A percentile compares a stretch with the other conserved stretches of the same genome.
phyloP scores from a whole-genome alignment of 2,888 invertebrate genomes.

The Coenonympha arcania region DNA sequence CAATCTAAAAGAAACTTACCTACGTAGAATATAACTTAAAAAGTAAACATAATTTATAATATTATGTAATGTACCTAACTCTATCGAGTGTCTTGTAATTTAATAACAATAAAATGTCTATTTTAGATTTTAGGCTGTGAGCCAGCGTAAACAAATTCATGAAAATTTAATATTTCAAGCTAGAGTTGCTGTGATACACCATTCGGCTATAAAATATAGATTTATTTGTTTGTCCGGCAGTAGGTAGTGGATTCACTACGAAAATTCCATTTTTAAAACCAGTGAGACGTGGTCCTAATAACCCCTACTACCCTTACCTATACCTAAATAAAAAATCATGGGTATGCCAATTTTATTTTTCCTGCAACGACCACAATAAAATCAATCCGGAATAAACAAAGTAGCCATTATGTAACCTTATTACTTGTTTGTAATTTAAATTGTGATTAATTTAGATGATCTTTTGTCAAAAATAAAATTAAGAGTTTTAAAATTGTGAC shows the following conservation, averaged over 20 bases:
- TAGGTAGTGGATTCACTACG: slow-evolving; percentile 8
- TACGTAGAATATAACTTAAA: slow-evolving; percentile 51
- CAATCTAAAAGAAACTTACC: slow-evolving; percentile 39
- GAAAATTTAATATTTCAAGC: slow-evolving; percentile 67
- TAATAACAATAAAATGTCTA: slow-evolving; percentile 51
- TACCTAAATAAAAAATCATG: too few species aligned
- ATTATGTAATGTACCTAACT: slow-evolving; percentile 29
- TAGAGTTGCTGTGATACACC: slow-evolving; percentile 74
- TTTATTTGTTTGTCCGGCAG: slow-evolving; percentile 42
- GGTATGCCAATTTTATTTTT: too few species aligned
- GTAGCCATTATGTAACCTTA: too few species aligned
- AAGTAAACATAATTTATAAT: slow-evolving; percentile 29
- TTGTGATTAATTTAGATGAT: not conserved
- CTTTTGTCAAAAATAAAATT: slow-evolving; percentile 6
- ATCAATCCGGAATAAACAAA: not conserved
- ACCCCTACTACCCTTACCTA: too few species aligned
- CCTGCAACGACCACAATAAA: too few species aligned
- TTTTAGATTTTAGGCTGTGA: slow-evolving; percentile 70
- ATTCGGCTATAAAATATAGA: slow-evolving; percentile 63
- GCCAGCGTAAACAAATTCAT: slow-evolving; percentile 66
- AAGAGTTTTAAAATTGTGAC: slow-evolving; percentile 55
- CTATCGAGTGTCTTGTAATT: slow-evolving; percentile 51
- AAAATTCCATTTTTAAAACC: slow-evolving; percentile 9
- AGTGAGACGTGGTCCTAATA: not conserved
- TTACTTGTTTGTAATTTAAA: not conserved